Evolutionary conservation across 1,140 invertebrate species (phyloP).

Genomic region (Oreohelix idahoensis): DNA sequence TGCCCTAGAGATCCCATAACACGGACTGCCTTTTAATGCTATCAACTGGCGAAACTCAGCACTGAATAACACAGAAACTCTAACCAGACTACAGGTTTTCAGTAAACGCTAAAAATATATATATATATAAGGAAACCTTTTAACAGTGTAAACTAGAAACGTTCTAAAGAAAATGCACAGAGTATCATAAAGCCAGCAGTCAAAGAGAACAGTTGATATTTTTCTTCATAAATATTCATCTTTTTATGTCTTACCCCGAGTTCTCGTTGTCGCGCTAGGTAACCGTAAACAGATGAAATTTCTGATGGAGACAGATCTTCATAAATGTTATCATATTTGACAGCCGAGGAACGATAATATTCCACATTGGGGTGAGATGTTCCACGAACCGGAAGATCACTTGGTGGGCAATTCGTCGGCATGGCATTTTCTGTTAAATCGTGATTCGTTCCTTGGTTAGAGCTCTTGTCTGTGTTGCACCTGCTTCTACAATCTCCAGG

Average conservation of each 20-base stretch:
- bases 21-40: too few relatives aligned
- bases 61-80: too few relatives aligned
- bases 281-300: conserved; percentile 37
- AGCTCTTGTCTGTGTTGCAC: neutral
- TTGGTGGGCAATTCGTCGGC: neutral
- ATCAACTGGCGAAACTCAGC: too few relatives aligned
- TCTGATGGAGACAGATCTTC: conserved; percentile 38
- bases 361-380: neutral
- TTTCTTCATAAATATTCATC: neutral
- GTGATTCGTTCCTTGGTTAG: neutral
- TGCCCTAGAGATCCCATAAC: too few relatives aligned
- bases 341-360: neutral
- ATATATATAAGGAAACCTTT: too few relatives aligned
- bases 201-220: neutral
- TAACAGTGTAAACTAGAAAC: too few relatives aligned
- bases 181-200: too few relatives aligned
- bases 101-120: too few relatives aligned
- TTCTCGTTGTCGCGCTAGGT: conserved; percentile 12
- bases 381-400: neutral
- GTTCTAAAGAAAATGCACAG: too few relatives aligned
- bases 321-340: conserved; percentile 34
- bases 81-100: too few relatives aligned
- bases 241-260: conserved; percentile 6
- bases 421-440: too few relatives aligned
- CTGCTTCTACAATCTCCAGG: too few relatives aligned